Evolutionary conservation across 2,797 vertebrate genomes (phyloP).

Genomic region (Sibirionetta formosa): DNA sequence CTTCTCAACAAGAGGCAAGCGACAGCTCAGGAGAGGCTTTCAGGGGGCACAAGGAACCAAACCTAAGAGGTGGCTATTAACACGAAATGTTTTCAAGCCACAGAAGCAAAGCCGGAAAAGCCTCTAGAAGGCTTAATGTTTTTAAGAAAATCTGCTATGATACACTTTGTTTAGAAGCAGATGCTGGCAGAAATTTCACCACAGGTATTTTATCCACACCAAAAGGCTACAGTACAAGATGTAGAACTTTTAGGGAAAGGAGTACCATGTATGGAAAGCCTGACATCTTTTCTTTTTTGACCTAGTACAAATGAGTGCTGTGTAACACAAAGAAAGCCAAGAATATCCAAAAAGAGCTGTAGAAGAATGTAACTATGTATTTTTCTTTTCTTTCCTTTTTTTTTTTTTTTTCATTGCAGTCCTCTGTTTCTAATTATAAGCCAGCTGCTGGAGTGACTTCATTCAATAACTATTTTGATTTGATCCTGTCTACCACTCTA

Average conservation of each 20-base stretch:
- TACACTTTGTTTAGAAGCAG: not conserved
- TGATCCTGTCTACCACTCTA: slow-evolving; percentile 4
- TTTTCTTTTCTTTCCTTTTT: slow-evolving; percentile 25
- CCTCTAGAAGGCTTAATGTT: not conserved
- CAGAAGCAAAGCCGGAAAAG: not conserved
- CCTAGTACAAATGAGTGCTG: slow-evolving; percentile 10
- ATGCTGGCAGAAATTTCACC: not conserved
- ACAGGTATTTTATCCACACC: not conserved
- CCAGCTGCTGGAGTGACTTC: slow-evolving; percentile 65
- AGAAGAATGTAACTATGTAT: slow-evolving; percentile 42
- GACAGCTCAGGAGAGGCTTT: not conserved
- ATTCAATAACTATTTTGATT: slow-evolving; percentile 59
- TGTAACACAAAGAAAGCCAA: slow-evolving; percentile 29
- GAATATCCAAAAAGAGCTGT: slow-evolving; percentile 22
- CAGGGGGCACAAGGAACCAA: not conserved
- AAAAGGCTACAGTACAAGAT: not conserved
- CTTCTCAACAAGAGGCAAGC: not conserved
- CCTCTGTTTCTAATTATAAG: slow-evolving; percentile 68
- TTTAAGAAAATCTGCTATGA: not conserved
- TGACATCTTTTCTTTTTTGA: not conserved
- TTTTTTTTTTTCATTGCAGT: slow-evolving; percentile 1
- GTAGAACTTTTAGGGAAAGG: not conserved
- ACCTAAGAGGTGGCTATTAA: not conserved
- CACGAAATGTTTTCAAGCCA: not conserved
- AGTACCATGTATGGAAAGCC: not conserved